Evolutionary conservation across 2,797 vertebrate species (phyloP).

Genomic region (Trematomus bernacchii): DNA sequence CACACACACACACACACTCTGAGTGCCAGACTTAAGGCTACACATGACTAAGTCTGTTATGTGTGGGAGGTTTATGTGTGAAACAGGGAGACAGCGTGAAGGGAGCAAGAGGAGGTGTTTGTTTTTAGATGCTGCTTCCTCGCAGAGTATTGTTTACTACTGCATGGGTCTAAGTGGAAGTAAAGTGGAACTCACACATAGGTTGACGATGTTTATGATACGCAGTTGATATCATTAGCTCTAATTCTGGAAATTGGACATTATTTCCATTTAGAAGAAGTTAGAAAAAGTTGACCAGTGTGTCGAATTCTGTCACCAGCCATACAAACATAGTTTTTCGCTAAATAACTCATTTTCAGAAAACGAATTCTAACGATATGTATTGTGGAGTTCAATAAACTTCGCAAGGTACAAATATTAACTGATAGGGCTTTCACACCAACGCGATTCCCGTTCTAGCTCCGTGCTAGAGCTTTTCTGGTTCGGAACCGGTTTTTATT

Average conservation of each 20-base stretch:
- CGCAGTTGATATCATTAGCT: not conserved
- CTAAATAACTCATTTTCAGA: too few species aligned
- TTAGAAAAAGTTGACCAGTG: not conserved
- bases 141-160: slow-evolving; percentile 55
- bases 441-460: too few species aligned
- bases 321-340: too few species aligned
- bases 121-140: slow-evolving; percentile 54
- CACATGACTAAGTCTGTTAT: slow-evolving; percentile 63
- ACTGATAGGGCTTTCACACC: too few species aligned
- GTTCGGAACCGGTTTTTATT: too few species aligned
- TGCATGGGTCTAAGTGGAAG: slow-evolving; percentile 25
- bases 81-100: slow-evolving; percentile 56
- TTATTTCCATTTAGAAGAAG: not conserved
- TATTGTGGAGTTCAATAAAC: too few species aligned
- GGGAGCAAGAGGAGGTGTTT: slow-evolving; percentile 39
- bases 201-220: not conserved
- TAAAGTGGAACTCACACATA: not conserved
- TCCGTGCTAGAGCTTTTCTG: too few species aligned
- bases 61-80: slow-evolving; percentile 67
- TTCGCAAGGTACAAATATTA: too few species aligned
- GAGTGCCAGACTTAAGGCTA: slow-evolving; percentile 57
- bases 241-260: not conserved
- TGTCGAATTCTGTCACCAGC: not conserved
- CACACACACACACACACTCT: slow-evolving; percentile 13
- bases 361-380: too few species aligned